Conservation (phyloP, 2,797 vertebrate species). For the Chiloscyllium punctatum region DNA sequence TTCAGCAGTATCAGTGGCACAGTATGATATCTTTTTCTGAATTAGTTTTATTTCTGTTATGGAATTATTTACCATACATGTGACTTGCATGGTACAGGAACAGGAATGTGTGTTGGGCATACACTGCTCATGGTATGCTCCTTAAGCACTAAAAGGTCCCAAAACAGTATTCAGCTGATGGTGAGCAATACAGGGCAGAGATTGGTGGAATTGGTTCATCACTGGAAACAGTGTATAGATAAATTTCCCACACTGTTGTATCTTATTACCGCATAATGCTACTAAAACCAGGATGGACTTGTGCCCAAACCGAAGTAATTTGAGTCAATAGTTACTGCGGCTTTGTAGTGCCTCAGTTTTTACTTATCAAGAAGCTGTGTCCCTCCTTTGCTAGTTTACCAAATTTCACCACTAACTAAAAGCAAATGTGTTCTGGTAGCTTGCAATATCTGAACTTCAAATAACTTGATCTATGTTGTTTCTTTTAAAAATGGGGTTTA, state of each 20-base stretch:
- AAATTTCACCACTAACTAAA: conserved; percentile 12
- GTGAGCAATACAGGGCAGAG: neutral
- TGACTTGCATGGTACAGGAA: neutral
- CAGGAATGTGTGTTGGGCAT: neutral
- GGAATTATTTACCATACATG: neutral
- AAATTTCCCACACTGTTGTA: neutral
- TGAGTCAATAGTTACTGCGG: neutral
- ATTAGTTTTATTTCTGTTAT: neutral
- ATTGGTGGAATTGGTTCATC: neutral
- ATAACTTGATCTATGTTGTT: neutral
- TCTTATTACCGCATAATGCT: neutral
- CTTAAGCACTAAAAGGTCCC: neutral
- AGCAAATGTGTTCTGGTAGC: neutral
- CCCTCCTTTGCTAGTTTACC: neutral
- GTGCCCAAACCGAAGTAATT: neutral
- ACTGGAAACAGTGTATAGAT: neutral
- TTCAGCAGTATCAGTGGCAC: neutral
- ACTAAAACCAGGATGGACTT: neutral
- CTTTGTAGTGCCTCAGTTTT: neutral
- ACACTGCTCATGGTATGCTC: neutral
- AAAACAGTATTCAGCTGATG: neutral
- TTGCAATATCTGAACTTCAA: neutral
- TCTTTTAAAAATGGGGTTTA: neutral
- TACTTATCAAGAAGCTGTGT: neutral
- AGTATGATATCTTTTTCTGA: neutral